These are phyloP conservation scores for Meiosimyza platycephala DNA, from an alignment of 2,888 invertebrate genomes.

Conservation along the genomic window DNA sequence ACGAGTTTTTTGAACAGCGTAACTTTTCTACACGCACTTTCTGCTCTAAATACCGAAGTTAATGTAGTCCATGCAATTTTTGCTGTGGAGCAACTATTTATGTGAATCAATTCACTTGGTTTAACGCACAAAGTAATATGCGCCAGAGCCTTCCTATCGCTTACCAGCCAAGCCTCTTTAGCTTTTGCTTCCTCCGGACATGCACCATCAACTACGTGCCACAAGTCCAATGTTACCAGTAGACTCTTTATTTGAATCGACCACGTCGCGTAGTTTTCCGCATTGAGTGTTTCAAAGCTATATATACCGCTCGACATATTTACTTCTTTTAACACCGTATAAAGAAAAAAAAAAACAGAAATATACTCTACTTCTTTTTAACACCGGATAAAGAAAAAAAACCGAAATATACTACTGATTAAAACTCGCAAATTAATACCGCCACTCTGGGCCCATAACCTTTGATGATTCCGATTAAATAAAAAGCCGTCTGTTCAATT, in stretches of 20 bases:
- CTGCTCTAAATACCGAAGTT: neutral
- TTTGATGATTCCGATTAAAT: too few species aligned
- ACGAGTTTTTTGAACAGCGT: conserved; percentile 16
- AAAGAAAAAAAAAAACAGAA: too few species aligned
- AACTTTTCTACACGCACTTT: neutral
- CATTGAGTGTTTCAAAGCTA: neutral
- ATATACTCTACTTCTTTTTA: too few species aligned
- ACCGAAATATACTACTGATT: too few species aligned
- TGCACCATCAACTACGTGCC: neutral
- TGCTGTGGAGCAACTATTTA: neutral
- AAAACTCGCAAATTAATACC: too few species aligned
- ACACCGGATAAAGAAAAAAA: too few species aligned
- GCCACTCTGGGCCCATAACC: too few species aligned
- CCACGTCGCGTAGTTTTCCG: conserved; percentile 12
- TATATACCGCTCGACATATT: neutral
- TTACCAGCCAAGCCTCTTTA: neutral
- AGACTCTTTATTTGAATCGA: conserved; percentile 8
- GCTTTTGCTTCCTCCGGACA: neutral
- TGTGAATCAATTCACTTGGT: neutral
- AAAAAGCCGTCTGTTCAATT: too few species aligned
- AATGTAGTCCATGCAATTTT: neutral
- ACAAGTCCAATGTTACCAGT: neutral
- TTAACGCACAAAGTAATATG: conserved; percentile 9
- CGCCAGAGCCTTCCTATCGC: conserved; percentile 1
- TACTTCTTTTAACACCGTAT: too few species aligned